Evolutionary conservation across 2,113 vertebrate genomes (phyloP), one percentile per base, ranked within the genome.

Genomic region (Pterocles burchelli): DNA sequence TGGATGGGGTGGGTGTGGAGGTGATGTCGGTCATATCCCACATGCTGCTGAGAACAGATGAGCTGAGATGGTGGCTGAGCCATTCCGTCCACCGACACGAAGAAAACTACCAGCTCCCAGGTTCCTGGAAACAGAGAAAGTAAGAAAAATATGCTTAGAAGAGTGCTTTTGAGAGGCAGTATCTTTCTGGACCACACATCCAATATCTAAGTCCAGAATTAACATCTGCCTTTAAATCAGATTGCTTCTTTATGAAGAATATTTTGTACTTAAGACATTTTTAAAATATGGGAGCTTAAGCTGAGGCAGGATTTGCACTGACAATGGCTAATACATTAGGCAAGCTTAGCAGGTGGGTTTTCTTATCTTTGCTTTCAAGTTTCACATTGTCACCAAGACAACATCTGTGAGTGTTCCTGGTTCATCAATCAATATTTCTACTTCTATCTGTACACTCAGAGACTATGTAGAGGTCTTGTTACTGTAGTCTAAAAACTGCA

Each of bases 71-170:
- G 13, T 75, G 71, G 52, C 46, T 31, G 22, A 75, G 26, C 6
- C 3, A 4, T 59, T 89, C 11, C 15, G 25, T 46, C 15, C 26
- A 57, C 7, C 4, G 3, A 3, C 29, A 75, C 0, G 0, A 89
- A 89, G 14, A 4, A 55, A 85, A 65, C 6, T 62, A 58, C 8
- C 19, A 91, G 20, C 3, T 82, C 48, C 36, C 3, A 63, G 9
- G 1, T 28, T 52, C 18, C 10, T 46, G 12, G 8, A 73, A 52
- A 78, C 41, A 33, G 70, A 29, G 11, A 28, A 80, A 33, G 22
- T 11, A 74, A 34, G 11, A 66, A 81, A 70, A 61, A 24, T 46
- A 38, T 16, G 2, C 48, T 38, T 71, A 17, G 66, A 52, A 19
- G 0, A 17, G 2, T 67, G 11, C 3, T 41, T 81, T 72, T 63